phyloP scores from a whole-genome alignment of 1,140 invertebrate genomes.

The Apis cerana region DNA sequence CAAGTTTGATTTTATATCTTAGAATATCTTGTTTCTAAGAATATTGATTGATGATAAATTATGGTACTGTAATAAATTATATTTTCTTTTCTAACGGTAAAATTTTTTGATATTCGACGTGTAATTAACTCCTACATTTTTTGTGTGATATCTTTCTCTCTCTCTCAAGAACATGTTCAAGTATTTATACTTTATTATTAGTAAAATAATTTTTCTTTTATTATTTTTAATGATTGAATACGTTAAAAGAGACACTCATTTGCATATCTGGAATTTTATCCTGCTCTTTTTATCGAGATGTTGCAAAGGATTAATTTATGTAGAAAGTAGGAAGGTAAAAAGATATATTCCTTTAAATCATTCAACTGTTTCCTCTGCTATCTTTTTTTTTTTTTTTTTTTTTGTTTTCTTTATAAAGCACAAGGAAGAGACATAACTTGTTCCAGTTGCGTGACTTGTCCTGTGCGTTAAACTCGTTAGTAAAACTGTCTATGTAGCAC shows the following conservation, averaged over 20 bases:
- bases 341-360: slow-evolving; percentile 21
- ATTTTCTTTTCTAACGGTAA: background rate
- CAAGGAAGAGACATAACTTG: slow-evolving; percentile 19
- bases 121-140: background rate
- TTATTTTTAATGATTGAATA: background rate
- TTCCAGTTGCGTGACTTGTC: slow-evolving; percentile 33
- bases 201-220: background rate
- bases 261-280: background rate
- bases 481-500: slow-evolving; percentile 12
- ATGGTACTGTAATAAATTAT: background rate
- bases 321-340: slow-evolving; percentile 17
- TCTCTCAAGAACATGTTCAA: background rate
- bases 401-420: background rate
- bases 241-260: background rate
- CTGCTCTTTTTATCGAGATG: background rate
- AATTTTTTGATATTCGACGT: background rate
- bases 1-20: too few relatives aligned
- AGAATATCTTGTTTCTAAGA: too few relatives aligned
- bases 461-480: slow-evolving; percentile 29
- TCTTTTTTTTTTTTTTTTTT: background rate
- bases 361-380: slow-evolving; percentile 17
- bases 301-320: slow-evolving; percentile 22
- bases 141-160: background rate
- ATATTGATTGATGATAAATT: background rate
- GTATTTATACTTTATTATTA: background rate